Evolutionary conservation across 2,113 vertebrate genomes (phyloP), one percentile per base, ranked within the genome.

Genomic region (Rallus limicola): DNA sequence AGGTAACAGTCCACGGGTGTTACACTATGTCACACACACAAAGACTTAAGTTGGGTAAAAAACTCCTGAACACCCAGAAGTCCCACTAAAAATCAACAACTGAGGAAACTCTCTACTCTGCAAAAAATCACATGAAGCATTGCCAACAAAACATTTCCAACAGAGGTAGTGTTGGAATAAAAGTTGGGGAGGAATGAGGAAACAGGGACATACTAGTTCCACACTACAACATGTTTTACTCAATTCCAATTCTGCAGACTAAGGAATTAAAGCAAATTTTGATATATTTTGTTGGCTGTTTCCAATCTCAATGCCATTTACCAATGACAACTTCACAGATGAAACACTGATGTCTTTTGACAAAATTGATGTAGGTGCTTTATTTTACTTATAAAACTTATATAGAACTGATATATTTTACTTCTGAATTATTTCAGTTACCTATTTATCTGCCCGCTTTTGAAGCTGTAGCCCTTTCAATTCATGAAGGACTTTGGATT

Each of bases 101-200:
- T 29, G 46, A 79, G 9, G 67, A 44, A 69, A 82, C 7, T 36
- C 71, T 40, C 10, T 81, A 20, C 52, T 48, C n/a, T 26, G n/a
- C 59, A 92, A 78, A 88, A 90, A 50, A 25, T 23, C 12, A 52
- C 3, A 56, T 3, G 5, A 25, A 92, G 86, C 31, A 16, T 26
- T 46, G 44, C 44, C 44, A 46, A 46, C 44, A 46, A 46, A 11
- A 55, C 25, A 78, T 10, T 33, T 40, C 56, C 17, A 78, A 31
- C 1, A 77, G 40, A 69, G n/a, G 29, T 12, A 83, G 25, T 13
- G 55, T 74, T 1, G 25, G 17, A 71, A 69, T 13, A 88, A 59
- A n/a, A 59, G 25, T 0, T 55, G 18, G 19, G n/a, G 17, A 81
- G 9, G 23, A 79, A 88, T 0, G 0, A 13, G 26, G 44, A 72